Evolutionary conservation across 1,140 invertebrate genomes (phyloP).

Genomic region (Cotesia vestalis): DNA sequence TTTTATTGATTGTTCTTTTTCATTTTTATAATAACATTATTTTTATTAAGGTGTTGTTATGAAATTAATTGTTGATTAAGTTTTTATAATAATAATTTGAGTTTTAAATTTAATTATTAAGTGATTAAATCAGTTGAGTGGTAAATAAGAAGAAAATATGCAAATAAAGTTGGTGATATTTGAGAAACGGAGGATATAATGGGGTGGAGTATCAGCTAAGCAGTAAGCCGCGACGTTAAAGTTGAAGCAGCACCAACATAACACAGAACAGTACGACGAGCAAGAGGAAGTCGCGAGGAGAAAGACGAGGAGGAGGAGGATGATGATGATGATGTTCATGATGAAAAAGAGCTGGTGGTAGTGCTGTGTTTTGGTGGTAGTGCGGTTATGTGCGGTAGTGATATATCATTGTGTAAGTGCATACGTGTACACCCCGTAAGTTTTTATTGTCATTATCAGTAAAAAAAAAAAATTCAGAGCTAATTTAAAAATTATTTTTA

Average conservation of each 20-base stretch:
- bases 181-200: conserved; percentile 16
- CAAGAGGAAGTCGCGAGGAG: neutral
- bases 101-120: too few relatives aligned
- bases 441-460: too few relatives aligned
- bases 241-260: neutral
- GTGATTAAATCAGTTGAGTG: too few relatives aligned
- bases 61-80: neutral
- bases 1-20: neutral
- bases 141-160: neutral
- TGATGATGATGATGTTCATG: conserved; percentile 5
- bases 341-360: conserved; percentile 24
- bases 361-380: conserved; percentile 42
- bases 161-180: conserved; percentile 1
- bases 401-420: conserved; percentile 31
- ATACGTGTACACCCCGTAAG: neutral
- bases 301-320: conserved; percentile 8
- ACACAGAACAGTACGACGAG: neutral
- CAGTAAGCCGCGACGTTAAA: too few relatives aligned
- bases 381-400: conserved; percentile 50
- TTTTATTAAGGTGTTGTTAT: too few relatives aligned
- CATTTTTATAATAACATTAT: neutral
- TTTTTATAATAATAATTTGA: too few relatives aligned
- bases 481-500: too few relatives aligned
- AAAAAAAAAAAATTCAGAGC: too few relatives aligned
- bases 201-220: conserved; percentile 29